Evolutionary conservation across 1,140 invertebrate species (phyloP), one percentile per base, ranked within the genome.

Genomic region (Arion vulgaris): DNA sequence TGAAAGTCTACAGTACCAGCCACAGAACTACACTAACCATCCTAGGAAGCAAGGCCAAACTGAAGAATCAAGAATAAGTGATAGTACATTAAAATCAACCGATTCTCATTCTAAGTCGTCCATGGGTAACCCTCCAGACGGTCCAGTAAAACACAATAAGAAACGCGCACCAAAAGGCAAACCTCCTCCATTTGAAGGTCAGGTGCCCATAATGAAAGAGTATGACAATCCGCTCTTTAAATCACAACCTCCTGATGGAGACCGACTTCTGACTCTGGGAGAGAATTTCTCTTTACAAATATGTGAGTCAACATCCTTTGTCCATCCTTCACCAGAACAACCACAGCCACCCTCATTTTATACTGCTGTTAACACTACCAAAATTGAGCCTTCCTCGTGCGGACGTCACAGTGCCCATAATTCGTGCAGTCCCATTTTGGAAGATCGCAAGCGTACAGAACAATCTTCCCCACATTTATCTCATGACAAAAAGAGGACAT

Each of bases 191-290:
- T 66, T 17, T 15, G 80, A 72, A 13, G n/a, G 69, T 51, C 69
- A 53, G 28, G 71, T 81, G 49, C 80, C 80, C 28, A 41, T 81
- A 45, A 34, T 34, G 36, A 73, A 74, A 62, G 80, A 81, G 51
- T 81, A 81, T 51, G 80, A 81, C 80, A 81, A 81, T n/a, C 80
- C 80, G 11, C 45, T 81, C 69, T 81, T 81, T 32, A 81, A 81
- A 26, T 19, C 41, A 2, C 71, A 49, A 26, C 23, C 68, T 26
- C 39, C 71, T 5, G 78, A 80, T 19, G 78, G 39, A 28, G 32
- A 66, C 34, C 13, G 78, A 72, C 28, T 23, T 7, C 9, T 17
- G 38, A 38, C 23, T 11, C 39, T 71, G 15, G 66, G 32, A 26
- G 62, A 80, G 34, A 66, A 71, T 32, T 80, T 74, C 34, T 7